These are phyloP conservation scores for Penaeus chinensis DNA, from an alignment of 1,140 invertebrate species.

Conservation along the genomic window DNA sequence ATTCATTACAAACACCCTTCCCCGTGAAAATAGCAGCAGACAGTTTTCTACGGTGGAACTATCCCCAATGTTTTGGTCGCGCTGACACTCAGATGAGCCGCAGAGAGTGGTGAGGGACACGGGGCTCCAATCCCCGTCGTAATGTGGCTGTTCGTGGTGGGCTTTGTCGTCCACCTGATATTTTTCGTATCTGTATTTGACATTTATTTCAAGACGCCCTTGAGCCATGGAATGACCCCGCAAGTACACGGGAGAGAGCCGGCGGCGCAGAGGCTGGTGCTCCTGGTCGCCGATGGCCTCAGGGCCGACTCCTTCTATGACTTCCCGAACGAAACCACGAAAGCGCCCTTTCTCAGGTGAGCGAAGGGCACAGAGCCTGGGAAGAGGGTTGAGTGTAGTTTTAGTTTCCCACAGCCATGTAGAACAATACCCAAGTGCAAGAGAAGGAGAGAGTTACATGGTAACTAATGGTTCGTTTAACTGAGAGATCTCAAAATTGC, in stretches of 20 bases:
- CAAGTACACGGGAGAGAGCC: slow-evolving; percentile 68
- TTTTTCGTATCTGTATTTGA: slow-evolving; percentile 76
- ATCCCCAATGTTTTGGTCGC: too few relatives aligned
- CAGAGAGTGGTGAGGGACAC: too few relatives aligned
- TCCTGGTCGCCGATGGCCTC: slow-evolving; percentile 91
- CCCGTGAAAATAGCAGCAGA: too few relatives aligned
- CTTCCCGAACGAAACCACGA: slow-evolving; percentile 32
- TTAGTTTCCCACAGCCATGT: too few relatives aligned
- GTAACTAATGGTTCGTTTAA: too few relatives aligned
- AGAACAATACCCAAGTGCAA: too few relatives aligned
- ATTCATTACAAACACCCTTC: too few relatives aligned
- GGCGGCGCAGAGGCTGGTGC: slow-evolving; percentile 81
- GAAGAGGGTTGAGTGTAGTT: too few relatives aligned
- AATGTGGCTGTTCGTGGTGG: slow-evolving; percentile 64
- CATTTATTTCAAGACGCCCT: slow-evolving; percentile 75
- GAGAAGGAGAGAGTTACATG: too few relatives aligned
- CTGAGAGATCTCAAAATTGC: too few relatives aligned
- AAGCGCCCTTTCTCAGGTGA: slow-evolving; percentile 35
- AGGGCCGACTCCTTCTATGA: slow-evolving; percentile 74
- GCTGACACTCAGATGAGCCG: too few relatives aligned
- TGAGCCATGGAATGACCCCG: slow-evolving; percentile 70
- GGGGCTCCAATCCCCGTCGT: background rate
- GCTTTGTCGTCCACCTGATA: slow-evolving; percentile 71
- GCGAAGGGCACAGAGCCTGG: background rate
- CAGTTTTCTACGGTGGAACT: too few relatives aligned